Evolutionary conservation across 1,140 invertebrate genomes (phyloP).

Genomic region (Saxidomus purpurata): DNA sequence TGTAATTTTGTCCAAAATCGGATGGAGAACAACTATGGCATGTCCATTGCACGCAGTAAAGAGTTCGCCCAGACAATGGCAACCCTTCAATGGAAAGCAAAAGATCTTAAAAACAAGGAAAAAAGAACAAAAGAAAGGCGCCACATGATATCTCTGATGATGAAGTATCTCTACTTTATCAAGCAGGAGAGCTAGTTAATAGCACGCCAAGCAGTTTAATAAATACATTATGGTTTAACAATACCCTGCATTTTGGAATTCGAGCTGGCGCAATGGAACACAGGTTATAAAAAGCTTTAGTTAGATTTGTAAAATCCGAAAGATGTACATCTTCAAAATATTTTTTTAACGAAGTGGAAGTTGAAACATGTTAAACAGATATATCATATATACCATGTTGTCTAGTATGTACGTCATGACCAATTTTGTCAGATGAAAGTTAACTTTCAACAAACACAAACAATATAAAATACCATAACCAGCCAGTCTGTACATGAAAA

Average conservation of each 20-base stretch:
- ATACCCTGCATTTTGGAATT: neutral
- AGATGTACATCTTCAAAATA: too few species aligned
- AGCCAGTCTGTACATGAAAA: too few species aligned
- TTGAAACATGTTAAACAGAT: too few species aligned
- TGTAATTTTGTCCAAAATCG: too few species aligned
- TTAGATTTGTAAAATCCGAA: neutral
- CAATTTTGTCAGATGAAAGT: too few species aligned
- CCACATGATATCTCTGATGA: neutral
- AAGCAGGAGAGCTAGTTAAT: neutral
- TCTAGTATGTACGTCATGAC: too few species aligned
- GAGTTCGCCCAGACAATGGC: neutral
- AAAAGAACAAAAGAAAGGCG: neutral
- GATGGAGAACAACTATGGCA: neutral
- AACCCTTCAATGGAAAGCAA: neutral
- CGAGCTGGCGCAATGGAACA: slow-evolving; percentile 11
- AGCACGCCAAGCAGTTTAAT: neutral
- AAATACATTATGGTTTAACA: slow-evolving; percentile 7
- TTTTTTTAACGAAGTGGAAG: too few species aligned
- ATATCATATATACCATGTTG: too few species aligned
- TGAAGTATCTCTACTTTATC: neutral
- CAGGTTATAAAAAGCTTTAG: neutral
- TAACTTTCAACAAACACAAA: too few species aligned
- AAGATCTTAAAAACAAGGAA: neutral
- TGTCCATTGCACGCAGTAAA: neutral
- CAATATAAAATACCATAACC: too few species aligned